Evolutionary conservation across 92 coral and sea anemone species (phyloP).

Genomic region (Zoanthus gigantus): DNA sequence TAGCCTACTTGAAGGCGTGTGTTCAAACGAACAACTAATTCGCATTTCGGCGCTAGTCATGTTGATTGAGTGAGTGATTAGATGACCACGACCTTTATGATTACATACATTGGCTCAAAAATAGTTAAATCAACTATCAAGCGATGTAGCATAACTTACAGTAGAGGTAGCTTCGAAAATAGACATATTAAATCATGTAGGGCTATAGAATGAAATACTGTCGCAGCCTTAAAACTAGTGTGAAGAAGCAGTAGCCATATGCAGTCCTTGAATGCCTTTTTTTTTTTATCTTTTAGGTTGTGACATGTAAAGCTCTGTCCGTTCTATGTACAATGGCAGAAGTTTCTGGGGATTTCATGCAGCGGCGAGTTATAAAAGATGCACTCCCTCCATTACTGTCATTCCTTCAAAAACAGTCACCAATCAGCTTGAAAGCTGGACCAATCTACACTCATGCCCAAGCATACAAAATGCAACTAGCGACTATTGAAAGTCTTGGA

Average conservation of each 20-base stretch:
- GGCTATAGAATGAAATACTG: too few species aligned
- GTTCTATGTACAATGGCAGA: slow-evolving; percentile 90
- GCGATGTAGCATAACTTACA: not conserved
- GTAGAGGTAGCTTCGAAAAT: too few species aligned
- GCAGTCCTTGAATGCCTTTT: too few species aligned
- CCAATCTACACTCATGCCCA: slow-evolving; percentile 88
- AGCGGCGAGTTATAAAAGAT: slow-evolving; percentile 92
- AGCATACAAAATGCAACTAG: slow-evolving; percentile 81
- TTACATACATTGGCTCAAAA: not conserved
- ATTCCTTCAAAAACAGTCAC: slow-evolving; percentile 83
- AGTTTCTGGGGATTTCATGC: slow-evolving; percentile 91
- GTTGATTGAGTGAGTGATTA: too few species aligned
- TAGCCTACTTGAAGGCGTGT: too few species aligned
- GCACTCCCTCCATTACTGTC: slow-evolving; percentile 74
- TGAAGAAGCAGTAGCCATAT: too few species aligned
- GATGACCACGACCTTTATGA: too few species aligned
- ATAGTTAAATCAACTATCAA: not conserved
- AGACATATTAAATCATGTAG: too few species aligned
- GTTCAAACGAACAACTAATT: too few species aligned
- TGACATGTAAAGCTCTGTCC: slow-evolving; percentile 79
- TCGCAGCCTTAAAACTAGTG: too few species aligned
- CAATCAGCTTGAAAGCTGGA: slow-evolving; percentile 81
- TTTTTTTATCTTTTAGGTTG: slow-evolving; percentile 64
- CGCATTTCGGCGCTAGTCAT: too few species aligned
- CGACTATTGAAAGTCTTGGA: slow-evolving; percentile 78